Evolutionary conservation across 2,113 vertebrate species (phyloP).

Genomic region (Saccopteryx leptura): DNA sequence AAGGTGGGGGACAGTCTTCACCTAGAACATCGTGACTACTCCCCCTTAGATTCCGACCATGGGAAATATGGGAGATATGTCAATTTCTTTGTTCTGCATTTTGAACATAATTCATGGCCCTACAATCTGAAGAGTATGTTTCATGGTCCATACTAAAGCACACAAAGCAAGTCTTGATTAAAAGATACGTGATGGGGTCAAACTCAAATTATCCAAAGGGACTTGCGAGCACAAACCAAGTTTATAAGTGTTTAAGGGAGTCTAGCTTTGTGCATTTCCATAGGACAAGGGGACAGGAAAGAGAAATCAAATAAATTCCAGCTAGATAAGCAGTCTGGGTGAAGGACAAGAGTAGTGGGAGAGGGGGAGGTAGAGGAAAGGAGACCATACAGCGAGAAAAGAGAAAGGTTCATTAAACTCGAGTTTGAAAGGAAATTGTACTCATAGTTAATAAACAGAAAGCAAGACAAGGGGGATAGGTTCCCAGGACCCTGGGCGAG

Average conservation of each 20-base stretch:
- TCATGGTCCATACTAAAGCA: background rate
- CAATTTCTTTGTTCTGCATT: background rate
- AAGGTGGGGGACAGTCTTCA: background rate
- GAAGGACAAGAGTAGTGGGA: conserved; percentile 49
- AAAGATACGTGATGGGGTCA: conserved; percentile 51
- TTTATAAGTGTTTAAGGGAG: conserved; percentile 66
- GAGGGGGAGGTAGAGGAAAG: conserved; percentile 36
- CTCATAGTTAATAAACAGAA: conserved; percentile 87
- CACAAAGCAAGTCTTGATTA: background rate
- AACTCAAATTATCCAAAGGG: conserved; percentile 66
- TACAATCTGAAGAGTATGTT: background rate
- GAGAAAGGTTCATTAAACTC: conserved; percentile 87
- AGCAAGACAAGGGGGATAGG: conserved; percentile 87
- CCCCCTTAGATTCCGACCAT: background rate
- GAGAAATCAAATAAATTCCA: conserved; percentile 78
- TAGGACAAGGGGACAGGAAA: conserved; percentile 34
- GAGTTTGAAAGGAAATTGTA: conserved; percentile 87
- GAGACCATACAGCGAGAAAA: conserved; percentile 82
- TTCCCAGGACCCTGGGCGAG: conserved; percentile 89
- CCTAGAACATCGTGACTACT: background rate
- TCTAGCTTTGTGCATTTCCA: conserved; percentile 69
- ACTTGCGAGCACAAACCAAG: conserved; percentile 45
- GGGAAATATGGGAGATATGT: background rate
- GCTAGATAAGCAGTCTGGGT: conserved; percentile 72
- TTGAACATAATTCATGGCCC: background rate